phyloP scores from a whole-genome alignment of 2,113 vertebrate species.

The Blennius ocellaris region DNA sequence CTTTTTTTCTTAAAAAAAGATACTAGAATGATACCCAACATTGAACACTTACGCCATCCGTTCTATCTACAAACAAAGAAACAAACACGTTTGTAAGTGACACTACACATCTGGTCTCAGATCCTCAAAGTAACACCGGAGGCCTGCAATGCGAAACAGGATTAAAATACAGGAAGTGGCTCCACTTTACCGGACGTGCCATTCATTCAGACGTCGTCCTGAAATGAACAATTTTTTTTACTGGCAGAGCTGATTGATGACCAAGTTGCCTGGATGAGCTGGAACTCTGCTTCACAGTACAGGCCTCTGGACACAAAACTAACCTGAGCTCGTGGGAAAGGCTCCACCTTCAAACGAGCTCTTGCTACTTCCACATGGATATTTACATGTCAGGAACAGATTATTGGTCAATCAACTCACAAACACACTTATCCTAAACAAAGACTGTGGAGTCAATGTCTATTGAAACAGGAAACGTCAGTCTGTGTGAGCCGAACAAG shows the following conservation, averaged over 20 bases:
- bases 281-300: too few relatives aligned
- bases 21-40: constrained; percentile 37
- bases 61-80: constrained; percentile 41
- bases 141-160: too few relatives aligned
- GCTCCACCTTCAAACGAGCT: constrained; percentile 76
- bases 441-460: constrained; percentile 52
- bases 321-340: constrained; percentile 68
- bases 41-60: constrained; percentile 34
- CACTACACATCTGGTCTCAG: constrained; percentile 36
- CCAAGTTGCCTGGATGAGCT: too few relatives aligned
- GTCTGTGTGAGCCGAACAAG: constrained; percentile 35
- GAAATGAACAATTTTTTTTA: too few relatives aligned
- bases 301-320: constrained; percentile 18
- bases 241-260: too few relatives aligned
- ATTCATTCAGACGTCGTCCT: too few relatives aligned
- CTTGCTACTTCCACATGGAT: constrained; percentile 83
- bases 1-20: constrained; percentile 42
- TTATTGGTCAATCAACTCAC: constrained; percentile 48
- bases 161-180: too few relatives aligned
- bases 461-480: constrained; percentile 24
- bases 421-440: constrained; percentile 59
- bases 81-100: constrained; percentile 13
- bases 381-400: constrained; percentile 59
- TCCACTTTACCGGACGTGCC: too few relatives aligned
- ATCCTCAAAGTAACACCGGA: constrained; percentile 9